Evolutionary conservation across 2,113 vertebrate species (phyloP).

Genomic region (Pelobates fuscus): DNA sequence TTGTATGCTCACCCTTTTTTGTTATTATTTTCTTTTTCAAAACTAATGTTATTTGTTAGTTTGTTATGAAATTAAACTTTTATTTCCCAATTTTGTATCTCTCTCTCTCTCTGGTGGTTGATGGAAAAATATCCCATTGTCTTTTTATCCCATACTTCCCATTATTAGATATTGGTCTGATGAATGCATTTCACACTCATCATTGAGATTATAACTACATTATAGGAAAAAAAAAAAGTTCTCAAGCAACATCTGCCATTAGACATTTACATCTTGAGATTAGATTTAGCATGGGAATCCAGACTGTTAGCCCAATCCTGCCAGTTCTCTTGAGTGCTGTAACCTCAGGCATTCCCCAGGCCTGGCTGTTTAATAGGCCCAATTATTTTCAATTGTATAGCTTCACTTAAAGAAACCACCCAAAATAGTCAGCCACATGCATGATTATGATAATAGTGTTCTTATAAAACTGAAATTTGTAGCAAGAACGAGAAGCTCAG

Average conservation of each 20-base stretch:
- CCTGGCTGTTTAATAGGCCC: slow-evolving; percentile 44
- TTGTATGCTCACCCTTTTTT: too few relatives aligned
- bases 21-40: too few relatives aligned
- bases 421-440: slow-evolving; percentile 46
- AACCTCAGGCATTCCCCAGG: slow-evolving; percentile 46
- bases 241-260: slow-evolving; percentile 31
- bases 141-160: slow-evolving; percentile 9
- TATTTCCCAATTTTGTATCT: neutral
- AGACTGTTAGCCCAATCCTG: slow-evolving; percentile 41
- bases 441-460: slow-evolving; percentile 43
- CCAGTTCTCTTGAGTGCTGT: slow-evolving; percentile 44
- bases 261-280: slow-evolving; percentile 41
- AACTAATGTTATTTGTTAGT: too few relatives aligned
- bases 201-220: slow-evolving; percentile 32
- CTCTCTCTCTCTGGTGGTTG: neutral
- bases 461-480: slow-evolving; percentile 27
- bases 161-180: neutral
- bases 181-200: slow-evolving; percentile 19
- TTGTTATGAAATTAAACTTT: too few relatives aligned
- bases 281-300: slow-evolving; percentile 41
- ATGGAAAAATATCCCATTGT: neutral
- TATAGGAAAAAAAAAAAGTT: slow-evolving; percentile 23
- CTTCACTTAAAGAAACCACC: slow-evolving; percentile 43
- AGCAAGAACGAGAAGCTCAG: slow-evolving; percentile 9
- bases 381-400: slow-evolving; percentile 48